Percentiles rank a stretch among this genome's conserved stretches.
phyloP scores from a whole-genome alignment of 2,797 vertebrate species.

The Alca torda region DNA sequence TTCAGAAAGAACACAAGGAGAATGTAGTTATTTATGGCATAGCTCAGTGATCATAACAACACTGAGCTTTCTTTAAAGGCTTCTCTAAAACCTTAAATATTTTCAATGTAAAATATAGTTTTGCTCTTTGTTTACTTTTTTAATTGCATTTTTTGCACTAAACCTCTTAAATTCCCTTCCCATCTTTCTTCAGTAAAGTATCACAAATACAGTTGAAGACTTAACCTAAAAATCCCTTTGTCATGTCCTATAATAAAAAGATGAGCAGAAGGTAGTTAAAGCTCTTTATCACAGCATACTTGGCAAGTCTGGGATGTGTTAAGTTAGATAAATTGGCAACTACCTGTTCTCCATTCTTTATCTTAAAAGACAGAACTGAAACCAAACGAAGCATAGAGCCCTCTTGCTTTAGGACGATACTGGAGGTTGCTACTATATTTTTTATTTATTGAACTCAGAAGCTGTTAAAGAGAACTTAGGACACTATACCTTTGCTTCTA shows the following conservation, averaged over 20 bases:
- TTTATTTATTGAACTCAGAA: not conserved
- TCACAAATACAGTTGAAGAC: not conserved
- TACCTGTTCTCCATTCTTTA: not conserved
- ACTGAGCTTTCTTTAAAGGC: not conserved
- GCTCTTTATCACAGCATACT: constrained; percentile 9
- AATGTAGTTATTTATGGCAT: not conserved
- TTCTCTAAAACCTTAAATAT: not conserved
- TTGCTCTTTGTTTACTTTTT: not conserved
- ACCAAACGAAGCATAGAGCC: not conserved
- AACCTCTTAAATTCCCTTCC: not conserved
- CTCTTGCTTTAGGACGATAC: not conserved
- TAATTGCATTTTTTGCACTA: not conserved
- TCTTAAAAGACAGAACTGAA: not conserved
- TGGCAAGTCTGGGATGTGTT: constrained; percentile 4
- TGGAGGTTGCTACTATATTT: not conserved
- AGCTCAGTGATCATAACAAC: not conserved
- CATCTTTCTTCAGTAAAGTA: not conserved
- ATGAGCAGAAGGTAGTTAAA: constrained; percentile 4
- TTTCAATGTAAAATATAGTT: not conserved
- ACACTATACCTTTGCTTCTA: not conserved
- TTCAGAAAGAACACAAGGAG: not conserved
- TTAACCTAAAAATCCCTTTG: constrained; percentile 37
- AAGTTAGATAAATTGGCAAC: constrained; percentile 30
- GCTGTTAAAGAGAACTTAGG: not conserved
- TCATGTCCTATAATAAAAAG: not conserved